These are phyloP conservation scores for Drosophila funebris DNA, from an alignment of 1,140 invertebrate species.

Conservation along the genomic window DNA sequence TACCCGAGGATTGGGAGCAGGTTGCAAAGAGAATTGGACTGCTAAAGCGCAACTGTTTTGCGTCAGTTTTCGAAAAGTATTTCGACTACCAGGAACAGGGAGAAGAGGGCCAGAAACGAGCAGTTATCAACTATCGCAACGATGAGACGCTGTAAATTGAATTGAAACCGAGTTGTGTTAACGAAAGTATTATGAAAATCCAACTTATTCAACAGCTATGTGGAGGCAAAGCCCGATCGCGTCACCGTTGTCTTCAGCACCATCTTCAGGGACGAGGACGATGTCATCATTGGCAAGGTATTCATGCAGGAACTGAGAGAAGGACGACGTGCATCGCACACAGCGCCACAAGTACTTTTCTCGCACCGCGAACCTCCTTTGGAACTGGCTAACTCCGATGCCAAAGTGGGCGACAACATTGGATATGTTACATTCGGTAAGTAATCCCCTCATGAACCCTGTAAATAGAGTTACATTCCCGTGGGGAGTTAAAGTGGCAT, in stretches of 20 bases:
- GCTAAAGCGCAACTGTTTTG: constrained; percentile 99
- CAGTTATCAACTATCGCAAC: constrained; percentile 99
- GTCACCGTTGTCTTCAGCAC: constrained; percentile 99
- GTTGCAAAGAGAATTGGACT: constrained; percentile 96
- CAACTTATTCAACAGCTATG: constrained; percentile 88
- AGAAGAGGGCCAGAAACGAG: constrained; percentile 94
- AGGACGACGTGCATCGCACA: constrained; percentile 97
- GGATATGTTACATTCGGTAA: constrained; percentile 99
- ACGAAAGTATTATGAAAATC: neutral
- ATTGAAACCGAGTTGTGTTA: neutral
- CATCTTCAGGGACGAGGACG: constrained; percentile 98
- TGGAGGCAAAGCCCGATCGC: constrained; percentile 98
- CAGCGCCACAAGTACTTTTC: constrained; percentile 95
- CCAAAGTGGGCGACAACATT: constrained; percentile 97
- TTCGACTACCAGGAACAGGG: constrained; percentile 98
- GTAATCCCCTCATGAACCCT: constrained; percentile 37
- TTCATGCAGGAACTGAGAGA: constrained; percentile 99
- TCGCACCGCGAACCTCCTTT: constrained; percentile 97
- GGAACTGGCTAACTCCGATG: constrained; percentile 97
- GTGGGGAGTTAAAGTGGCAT: constrained; percentile 38
- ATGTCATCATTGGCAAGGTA: constrained; percentile 99
- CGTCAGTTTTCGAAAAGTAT: constrained; percentile 99
- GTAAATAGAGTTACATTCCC: neutral
- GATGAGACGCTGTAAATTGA: constrained; percentile 98
- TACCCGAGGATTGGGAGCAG: constrained; percentile 95